Evolutionary conservation across 2,113 vertebrate species (phyloP), one percentile per base, ranked within the genome.

Genomic region (Andinoacara biseriatus): DNA sequence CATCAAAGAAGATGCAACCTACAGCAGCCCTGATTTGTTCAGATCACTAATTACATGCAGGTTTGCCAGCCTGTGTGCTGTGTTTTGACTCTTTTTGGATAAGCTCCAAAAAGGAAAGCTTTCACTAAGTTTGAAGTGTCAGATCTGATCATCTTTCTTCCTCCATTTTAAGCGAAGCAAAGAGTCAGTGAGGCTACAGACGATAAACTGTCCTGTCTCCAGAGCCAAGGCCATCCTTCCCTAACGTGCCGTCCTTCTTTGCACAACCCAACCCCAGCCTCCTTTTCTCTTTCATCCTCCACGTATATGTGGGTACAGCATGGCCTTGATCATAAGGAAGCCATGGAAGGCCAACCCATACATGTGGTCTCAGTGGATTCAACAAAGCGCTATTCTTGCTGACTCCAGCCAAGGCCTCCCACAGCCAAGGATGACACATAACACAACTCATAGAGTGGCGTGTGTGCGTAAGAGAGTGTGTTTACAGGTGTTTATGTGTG

Each of bases 131-230:
- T 85, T 81, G 22, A 18, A 65, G 46, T 22, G 33, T 76, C 43
- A 10, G 15, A 54, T 80, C 58, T 81, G 18, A 69, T 80, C 58
- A 49, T 52, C 52, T 74, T 78, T 84, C 76, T 80, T 78, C 80
- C 40, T 83, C 22, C 33, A 79, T 63, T 78, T 82, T 18, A 67
- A 84, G 67, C 58, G 31, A 62, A 11, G 49, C 46, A 85, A 54
- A 62, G 57, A 86, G 58, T 49, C 62, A 49, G 74, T 62, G 77
- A 76, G 56, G 57, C 82, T 74, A 75, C 58, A 82, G 65, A 86
- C 82, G 83, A 94, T 87, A 89, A 89, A 93, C 81, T 6, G 38
- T 80, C 58, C 67, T 74, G 87, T 88, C 85, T 87, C 77, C 63
- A 38, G 58, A 90, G 77, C 82, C 92, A 91, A 91, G 90, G 94